Base-by-base conservation (phyloP, 2,888 invertebrate species). In the Nomada fucata region DNA sequence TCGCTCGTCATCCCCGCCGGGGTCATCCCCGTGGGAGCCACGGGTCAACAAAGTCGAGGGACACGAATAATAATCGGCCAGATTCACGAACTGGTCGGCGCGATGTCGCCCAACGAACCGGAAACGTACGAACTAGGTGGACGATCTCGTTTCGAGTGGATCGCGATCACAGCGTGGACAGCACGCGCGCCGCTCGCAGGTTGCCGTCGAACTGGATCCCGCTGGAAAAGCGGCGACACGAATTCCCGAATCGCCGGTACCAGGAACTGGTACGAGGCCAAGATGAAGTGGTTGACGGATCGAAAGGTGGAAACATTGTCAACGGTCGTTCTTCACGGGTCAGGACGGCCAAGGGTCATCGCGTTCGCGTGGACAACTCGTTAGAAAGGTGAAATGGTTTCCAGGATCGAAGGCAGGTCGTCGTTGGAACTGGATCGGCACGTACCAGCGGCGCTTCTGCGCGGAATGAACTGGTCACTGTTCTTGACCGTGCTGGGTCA, bases 1-100 rank as follows among this genome's bases (percentile, higher is more conserved):
- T 26, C 65, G 83, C 55, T 57, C 67, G 69, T 85, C 83, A 88
- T 85, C 73, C 44, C 59, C 73, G 61, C n/a, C 85, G 86, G 88
- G 92, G 91, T 92, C 91, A 89, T 83, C 87, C 88, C 89, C 91
- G 92, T 91, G 91, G 90, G 92, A 92, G 86, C 90, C 65, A 77
- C 85, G 91, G 92, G 92, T 92, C 92, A 92, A 81, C 86, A 86
- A 83, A 90, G 88, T 90, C 90, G 89, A 86, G 86, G 81, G 79
- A 85, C 87, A 86, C 81, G 89, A 87, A 89, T 81, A 86, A 88
- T 88, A 86, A 88, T 88, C 85, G 85, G 75, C 72, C 79, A 82
- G 80, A 82, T 83, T 76, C 82, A 72, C 68, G 74, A 84, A 82
- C 74, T 72, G 68, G 82, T 79, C 75, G 29, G 23, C 36, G 15